These are phyloP conservation scores for Rhabdophis nuchalis DNA, from an alignment of 2,797 vertebrate species.

Conservation along the genomic window DNA sequence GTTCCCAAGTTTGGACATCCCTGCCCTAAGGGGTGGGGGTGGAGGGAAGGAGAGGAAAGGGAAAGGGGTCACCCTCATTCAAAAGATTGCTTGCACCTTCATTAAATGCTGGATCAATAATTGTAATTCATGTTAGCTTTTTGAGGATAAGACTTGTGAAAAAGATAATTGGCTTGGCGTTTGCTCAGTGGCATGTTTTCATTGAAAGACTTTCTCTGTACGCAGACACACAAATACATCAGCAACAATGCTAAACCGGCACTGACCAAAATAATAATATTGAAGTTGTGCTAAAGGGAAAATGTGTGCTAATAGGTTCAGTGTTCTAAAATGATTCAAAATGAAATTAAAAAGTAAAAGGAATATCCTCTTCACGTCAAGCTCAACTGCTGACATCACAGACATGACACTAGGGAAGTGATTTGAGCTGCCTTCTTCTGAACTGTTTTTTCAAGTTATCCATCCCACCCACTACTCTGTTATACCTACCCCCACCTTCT, in stretches of 20 bases:
- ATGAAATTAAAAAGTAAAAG: not conserved
- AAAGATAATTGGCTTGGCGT: not conserved
- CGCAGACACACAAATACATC: not conserved
- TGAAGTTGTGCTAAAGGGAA: not conserved
- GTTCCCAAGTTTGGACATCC: no score
- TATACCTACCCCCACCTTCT: not conserved
- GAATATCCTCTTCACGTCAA: not conserved
- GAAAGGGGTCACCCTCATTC: not conserved
- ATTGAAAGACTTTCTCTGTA: not conserved
- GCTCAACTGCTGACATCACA: not conserved
- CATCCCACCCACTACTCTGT: not conserved
- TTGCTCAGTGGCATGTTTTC: not conserved
- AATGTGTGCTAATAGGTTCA: not conserved
- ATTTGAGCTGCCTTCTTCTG: not conserved
- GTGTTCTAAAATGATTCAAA: not conserved
- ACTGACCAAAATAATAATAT: not conserved
- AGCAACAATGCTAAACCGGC: not conserved
- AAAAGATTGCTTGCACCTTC: not conserved
- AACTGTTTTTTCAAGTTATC: not conserved
- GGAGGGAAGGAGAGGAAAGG: not conserved
- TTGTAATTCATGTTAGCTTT: not conserved
- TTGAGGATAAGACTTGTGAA: not conserved
- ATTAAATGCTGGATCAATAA: not conserved
- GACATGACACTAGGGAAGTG: not conserved
- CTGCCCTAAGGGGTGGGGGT: not conserved